phyloP scores from a whole-genome alignment of 37 sponge, comb jelly and placozoan genomes.

The Diacarnus erythraeanus region DNA sequence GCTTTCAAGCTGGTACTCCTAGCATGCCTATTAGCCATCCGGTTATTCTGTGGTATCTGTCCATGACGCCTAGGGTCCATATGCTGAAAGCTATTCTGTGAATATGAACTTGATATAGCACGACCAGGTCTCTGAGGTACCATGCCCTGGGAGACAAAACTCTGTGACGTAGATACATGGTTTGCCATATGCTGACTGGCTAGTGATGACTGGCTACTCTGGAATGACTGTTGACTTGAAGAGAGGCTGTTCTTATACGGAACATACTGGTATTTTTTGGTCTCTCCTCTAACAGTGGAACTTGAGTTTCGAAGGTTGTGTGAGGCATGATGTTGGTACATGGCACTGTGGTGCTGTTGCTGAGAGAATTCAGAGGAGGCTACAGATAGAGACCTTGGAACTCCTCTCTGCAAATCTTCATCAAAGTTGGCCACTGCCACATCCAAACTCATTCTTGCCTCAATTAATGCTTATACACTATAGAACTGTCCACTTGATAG shows the following conservation, averaged over 20 bases:
- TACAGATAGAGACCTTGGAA: not conserved
- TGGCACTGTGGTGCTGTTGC: not conserved
- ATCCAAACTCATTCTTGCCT: not conserved
- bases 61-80: not conserved
- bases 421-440: not conserved
- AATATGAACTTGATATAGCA: not conserved
- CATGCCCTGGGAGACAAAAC: not conserved
- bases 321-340: not conserved
- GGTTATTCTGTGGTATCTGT: not conserved
- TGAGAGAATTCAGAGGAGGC: not conserved
- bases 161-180: not conserved
- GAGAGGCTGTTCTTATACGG: not conserved
- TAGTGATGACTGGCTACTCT: not conserved
- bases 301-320: too few species aligned
- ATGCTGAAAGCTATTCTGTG: not conserved
- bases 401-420: not conserved
- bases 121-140: not conserved
- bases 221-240: not conserved
- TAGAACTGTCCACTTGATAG: too few species aligned
- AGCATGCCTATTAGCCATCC: not conserved
- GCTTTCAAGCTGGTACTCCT: not conserved
- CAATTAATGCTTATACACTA: too few species aligned
- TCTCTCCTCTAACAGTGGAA: not conserved
- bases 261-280: not conserved
- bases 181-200: not conserved